A percentile compares a stretch with the other conserved stretches of the same genome.
These are phyloP conservation scores for Rhincodon typus DNA, from an alignment of 2,797 vertebrate genomes.

Conservation along the genomic window DNA sequence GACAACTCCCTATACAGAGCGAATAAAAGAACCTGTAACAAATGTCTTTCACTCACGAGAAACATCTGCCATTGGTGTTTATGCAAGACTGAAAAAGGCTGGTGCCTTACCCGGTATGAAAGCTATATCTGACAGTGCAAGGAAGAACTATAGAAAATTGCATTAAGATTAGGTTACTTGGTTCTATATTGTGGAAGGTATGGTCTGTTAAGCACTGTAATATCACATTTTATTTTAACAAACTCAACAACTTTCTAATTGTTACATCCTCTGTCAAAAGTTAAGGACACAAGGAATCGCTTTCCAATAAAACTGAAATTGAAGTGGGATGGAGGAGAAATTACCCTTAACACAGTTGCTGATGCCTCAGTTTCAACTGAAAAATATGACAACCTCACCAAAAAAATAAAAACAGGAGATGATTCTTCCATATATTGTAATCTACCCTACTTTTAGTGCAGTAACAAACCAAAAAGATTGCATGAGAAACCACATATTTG, in stretches of 20 bases:
- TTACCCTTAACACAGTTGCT: background rate
- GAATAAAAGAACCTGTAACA: background rate
- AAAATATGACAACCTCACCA: background rate
- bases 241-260: background rate
- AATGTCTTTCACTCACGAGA: background rate
- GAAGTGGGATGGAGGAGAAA: background rate
- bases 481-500: background rate
- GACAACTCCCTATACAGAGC: accelerated
- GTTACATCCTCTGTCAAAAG: background rate
- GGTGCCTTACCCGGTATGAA: constrained; percentile 9
- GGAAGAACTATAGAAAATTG: background rate
- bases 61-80: background rate
- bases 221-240: background rate
- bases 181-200: background rate
- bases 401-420: background rate
- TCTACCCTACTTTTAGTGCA: background rate
- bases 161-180: background rate
- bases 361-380: background rate
- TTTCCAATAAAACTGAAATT: background rate
- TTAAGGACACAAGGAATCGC: background rate
- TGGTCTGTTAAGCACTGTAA: background rate
- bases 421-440: constrained; percentile 10
- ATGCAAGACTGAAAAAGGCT: background rate
- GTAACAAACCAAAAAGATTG: background rate
- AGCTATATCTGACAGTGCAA: background rate